Base-by-base conservation (phyloP, 2,888 invertebrate species). In the Cephus pygmeus region DNA sequence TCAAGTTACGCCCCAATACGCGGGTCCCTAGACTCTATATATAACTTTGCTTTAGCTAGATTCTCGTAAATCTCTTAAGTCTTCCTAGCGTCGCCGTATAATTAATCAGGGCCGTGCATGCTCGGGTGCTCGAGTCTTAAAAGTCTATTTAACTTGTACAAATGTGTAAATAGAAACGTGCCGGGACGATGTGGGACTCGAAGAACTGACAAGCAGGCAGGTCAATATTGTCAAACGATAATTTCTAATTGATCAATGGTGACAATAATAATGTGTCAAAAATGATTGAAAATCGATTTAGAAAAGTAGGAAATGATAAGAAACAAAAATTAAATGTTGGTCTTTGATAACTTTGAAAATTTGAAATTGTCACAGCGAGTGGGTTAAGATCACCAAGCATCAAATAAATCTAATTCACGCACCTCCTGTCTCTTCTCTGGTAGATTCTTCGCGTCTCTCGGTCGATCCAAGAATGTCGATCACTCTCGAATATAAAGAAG, bases 401-500 rank as follows among this genome's bases (percentile, higher is more conserved):
- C 9, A 15, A 23, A 23, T 23, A 56, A 56, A 9, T 56, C 0
- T 9, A 23, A 23, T 56, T 2, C 6, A 56, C 23, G 56, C 56
- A 56, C 56, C 56, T 56, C 15, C 56, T 56, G 23, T 9, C 9
- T 56, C 9, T 23, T 23, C 56, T 2, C 9, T 9, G 23, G 23
- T 23, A 23, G 56, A 56, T 23, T 56, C 56, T 56, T 23, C 23
- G 23, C 9, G 23, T 56, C 23, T 9, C 23, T 2, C 6, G 0
- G 40, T 15, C 0, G 6, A 40, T 9, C 15, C 9, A 9, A 56
- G 23, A 56, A 56, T 2, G n/a, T 35, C 15, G 79, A 76, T 40
- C 35, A 56, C 31, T 33, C 33, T 73, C 30, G 56, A 68, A 73
- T 56, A 11, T 34, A 69, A 75, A 73, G 75, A 73, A 77, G 30